These are phyloP conservation scores for Salminus brasiliensis DNA, from an alignment of 2,113 vertebrate species.

Conservation along the genomic window DNA sequence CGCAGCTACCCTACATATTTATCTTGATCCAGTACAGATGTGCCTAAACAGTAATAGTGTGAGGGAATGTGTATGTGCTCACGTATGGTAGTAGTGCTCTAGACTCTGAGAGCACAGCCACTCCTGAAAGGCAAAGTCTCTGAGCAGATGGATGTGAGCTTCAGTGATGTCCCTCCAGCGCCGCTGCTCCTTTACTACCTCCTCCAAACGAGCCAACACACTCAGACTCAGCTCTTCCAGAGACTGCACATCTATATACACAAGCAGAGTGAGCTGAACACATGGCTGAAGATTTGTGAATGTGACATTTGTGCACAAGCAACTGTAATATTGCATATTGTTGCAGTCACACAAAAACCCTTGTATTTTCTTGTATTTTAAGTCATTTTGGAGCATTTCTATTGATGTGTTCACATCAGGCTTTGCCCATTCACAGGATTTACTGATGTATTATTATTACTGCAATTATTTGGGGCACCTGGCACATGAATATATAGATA, in stretches of 20 bases:
- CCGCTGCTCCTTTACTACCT: constrained; percentile 74
- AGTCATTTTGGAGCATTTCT: no score
- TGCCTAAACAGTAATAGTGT: not conserved
- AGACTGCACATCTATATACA: constrained; percentile 77
- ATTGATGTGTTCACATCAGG: no score
- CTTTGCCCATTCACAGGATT: not conserved
- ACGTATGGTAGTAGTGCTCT: constrained; percentile 80
- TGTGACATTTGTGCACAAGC: not conserved
- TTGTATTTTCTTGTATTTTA: no score
- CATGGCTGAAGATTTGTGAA: not conserved
- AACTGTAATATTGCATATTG: not conserved
- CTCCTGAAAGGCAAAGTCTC: constrained; percentile 83
- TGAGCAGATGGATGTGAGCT: constrained; percentile 75
- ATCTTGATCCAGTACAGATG: not conserved
- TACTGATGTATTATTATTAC: not conserved
- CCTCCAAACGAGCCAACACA: constrained; percentile 75
- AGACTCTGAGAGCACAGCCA: constrained; percentile 81
- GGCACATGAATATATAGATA: not conserved
- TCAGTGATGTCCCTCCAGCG: constrained; percentile 75
- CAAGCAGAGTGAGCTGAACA: constrained; percentile 23
- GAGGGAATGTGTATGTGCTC: constrained; percentile 46
- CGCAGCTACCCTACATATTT: not conserved
- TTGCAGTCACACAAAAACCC: no score
- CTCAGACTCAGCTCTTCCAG: constrained; percentile 81
- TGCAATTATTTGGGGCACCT: not conserved